Evolutionary conservation across 1,140 invertebrate species (phyloP).

Genomic region (Araneus ventricosus): DNA sequence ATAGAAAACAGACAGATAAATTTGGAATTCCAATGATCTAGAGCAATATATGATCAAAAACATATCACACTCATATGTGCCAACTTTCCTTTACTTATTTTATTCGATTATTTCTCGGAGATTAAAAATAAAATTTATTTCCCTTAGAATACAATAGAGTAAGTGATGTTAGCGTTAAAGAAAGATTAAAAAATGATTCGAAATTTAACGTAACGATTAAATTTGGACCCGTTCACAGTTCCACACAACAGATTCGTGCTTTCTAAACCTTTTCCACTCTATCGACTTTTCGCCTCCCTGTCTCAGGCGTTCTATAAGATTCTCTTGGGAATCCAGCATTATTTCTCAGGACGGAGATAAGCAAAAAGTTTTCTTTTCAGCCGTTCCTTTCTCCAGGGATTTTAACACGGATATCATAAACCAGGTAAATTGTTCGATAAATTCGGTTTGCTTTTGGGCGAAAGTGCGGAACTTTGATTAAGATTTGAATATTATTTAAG

Average conservation of each 20-base stretch:
- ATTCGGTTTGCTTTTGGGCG: not conserved
- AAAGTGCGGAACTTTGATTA: not conserved
- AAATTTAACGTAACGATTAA: not conserved
- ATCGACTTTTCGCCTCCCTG: not conserved
- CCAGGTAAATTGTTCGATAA: not conserved
- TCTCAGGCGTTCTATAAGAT: not conserved
- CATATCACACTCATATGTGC: no score
- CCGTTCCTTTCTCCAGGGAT: not conserved
- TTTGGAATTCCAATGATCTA: no score
- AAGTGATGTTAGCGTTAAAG: no score
- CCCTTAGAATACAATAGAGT: no score
- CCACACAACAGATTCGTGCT: not conserved
- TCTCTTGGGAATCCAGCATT: not conserved
- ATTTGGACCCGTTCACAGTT: not conserved
- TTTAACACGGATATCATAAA: conserved; percentile 13
- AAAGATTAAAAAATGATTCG: not conserved
- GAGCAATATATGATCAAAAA: no score
- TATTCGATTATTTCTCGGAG: no score
- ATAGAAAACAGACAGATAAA: no score
- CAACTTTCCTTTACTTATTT: no score
- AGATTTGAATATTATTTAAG: not conserved
- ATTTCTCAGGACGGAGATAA: conserved; percentile 8
- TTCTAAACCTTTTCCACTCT: not conserved
- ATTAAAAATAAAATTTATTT: no score
- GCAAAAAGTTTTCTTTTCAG: conserved; percentile 19